Conservation (phyloP, 2,888 invertebrate species). For the Sesia bembeciformis region DNA sequence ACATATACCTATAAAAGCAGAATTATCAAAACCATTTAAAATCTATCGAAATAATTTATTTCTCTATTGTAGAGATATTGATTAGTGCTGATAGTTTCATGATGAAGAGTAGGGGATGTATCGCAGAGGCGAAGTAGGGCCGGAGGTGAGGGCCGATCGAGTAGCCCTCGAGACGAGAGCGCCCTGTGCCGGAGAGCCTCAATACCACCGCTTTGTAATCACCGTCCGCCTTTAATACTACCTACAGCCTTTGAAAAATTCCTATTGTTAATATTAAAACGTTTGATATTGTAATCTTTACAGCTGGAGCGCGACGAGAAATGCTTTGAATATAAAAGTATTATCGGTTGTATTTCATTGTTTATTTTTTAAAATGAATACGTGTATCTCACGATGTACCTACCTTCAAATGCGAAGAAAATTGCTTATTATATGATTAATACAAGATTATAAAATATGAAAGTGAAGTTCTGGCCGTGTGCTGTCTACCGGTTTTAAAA, state of each 20-base stretch:
- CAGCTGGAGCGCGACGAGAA: too few relatives aligned
- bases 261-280: constrained; percentile 18
- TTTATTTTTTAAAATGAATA: too few relatives aligned
- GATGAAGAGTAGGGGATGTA: constrained; percentile 15
- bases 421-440: too few relatives aligned
- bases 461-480: too few relatives aligned
- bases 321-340: too few relatives aligned
- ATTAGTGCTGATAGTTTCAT: neutral
- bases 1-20: neutral
- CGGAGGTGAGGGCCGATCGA: constrained; percentile 37
- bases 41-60: neutral
- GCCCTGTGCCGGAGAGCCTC: constrained; percentile 46
- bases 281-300: constrained; percentile 27
- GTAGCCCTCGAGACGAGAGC: constrained; percentile 59
- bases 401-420: too few relatives aligned
- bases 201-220: constrained; percentile 34
- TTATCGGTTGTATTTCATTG: too few relatives aligned
- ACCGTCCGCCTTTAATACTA: constrained; percentile 18
- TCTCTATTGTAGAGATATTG: neutral
- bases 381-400: too few relatives aligned
- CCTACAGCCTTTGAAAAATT: constrained; percentile 7
- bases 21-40: constrained; percentile 5
- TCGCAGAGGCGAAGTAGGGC: constrained; percentile 20
- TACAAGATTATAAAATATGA: too few relatives aligned
- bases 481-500: too few relatives aligned